A percentile compares a stretch with the other conserved stretches of the same genome.
phyloP scores from a whole-genome alignment of 2,888 invertebrate species.

The Chrysina gloriosa region DNA sequence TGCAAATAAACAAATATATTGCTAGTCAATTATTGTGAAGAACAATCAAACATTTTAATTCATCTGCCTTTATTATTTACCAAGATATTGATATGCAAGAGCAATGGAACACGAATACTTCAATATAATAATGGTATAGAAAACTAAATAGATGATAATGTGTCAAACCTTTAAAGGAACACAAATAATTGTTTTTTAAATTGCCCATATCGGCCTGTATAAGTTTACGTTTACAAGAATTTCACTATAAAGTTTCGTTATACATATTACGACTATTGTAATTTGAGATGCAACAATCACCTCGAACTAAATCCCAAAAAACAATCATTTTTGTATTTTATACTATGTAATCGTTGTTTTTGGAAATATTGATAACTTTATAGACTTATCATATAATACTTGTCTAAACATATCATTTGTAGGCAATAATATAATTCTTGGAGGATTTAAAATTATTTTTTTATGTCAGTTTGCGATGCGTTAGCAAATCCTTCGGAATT shows the following conservation, averaged over 20 bases:
- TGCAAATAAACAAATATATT: conserved; percentile 4
- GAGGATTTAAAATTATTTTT: conserved; percentile 5
- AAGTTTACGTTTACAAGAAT: conserved; percentile 10
- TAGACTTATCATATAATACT: conserved; percentile 10
- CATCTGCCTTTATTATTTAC: neutral
- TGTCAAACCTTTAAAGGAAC: neutral
- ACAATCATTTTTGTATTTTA: conserved; percentile 32
- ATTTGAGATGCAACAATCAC: conserved; percentile 26
- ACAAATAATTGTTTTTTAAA: neutral
- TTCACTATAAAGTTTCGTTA: neutral
- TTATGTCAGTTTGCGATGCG: neutral
- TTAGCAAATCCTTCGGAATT: neutral
- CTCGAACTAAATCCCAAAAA: conserved; percentile 24
- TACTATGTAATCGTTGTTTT: neutral
- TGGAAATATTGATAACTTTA: neutral
- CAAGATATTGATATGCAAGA: neutral
- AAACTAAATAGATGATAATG: too few relatives aligned
- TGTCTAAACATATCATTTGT: conserved; percentile 31
- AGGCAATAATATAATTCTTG: conserved; percentile 30
- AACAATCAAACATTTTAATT: conserved; percentile 26
- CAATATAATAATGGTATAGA: neutral
- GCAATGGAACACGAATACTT: neutral
- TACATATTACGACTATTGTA: conserved; percentile 13
- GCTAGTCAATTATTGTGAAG: conserved; percentile 23
- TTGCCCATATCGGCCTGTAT: conserved; percentile 8